Conservation (phyloP, 2,888 invertebrate genomes). For the Panzeria rudis region DNA sequence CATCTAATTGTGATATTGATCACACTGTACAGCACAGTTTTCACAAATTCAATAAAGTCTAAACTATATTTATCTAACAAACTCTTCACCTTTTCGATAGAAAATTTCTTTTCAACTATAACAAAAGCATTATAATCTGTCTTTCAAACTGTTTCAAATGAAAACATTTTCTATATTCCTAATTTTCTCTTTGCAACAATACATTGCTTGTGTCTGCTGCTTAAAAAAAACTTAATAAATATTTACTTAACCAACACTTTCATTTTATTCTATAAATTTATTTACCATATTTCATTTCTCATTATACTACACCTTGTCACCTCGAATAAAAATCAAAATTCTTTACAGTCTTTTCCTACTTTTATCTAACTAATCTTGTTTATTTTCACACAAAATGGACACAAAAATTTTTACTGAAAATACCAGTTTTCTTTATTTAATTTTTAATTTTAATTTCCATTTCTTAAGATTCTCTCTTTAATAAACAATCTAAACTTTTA, state of each 20-base stretch:
- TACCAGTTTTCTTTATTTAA: slow-evolving; percentile 57
- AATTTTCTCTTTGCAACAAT: slow-evolving; percentile 16
- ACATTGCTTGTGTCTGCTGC: neutral
- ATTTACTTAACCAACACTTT: slow-evolving; percentile 34
- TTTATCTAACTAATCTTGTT: slow-evolving; percentile 34
- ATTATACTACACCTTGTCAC: slow-evolving; percentile 23
- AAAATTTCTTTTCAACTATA: no score
- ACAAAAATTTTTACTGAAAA: slow-evolving; percentile 33
- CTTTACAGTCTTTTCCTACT: neutral
- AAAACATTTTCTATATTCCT: neutral
- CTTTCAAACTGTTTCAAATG: neutral
- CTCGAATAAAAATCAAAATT: slow-evolving; percentile 19
- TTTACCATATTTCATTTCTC: slow-evolving; percentile 21
- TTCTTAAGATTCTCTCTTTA: slow-evolving; percentile 67
- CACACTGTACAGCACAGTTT: no score
- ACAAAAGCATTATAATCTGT: no score
- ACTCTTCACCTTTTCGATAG: neutral
- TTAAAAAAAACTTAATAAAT: neutral
- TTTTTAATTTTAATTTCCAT: slow-evolving; percentile 68
- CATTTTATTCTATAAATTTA: slow-evolving; percentile 39
- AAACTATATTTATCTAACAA: no score
- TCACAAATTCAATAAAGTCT: no score
- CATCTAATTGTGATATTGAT: no score
- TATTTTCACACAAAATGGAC: slow-evolving; percentile 22
- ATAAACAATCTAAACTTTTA: slow-evolving; percentile 46